A percentile compares a stretch with the other conserved stretches of the same genome.
phyloP scores from a whole-genome alignment of 2,797 vertebrate genomes.

The Enteromius afrohamiltoni region DNA sequence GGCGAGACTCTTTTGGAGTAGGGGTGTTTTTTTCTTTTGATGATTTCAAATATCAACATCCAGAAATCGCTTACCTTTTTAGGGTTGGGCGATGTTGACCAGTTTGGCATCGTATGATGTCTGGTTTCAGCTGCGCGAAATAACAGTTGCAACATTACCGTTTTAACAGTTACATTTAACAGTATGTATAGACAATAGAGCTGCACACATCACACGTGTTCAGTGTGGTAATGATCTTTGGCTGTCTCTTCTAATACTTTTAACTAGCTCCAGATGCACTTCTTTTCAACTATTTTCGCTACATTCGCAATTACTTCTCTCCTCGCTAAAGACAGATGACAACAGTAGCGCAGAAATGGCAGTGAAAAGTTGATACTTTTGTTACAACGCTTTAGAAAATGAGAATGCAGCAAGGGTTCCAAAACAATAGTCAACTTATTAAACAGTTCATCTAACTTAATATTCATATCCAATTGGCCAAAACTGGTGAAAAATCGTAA shows the following conservation, averaged over 20 bases:
- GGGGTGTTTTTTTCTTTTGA: too few relatives aligned
- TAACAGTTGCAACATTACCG: neutral
- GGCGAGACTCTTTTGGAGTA: too few relatives aligned
- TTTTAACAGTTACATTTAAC: neutral
- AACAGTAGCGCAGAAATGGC: neutral
- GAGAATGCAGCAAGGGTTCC: neutral
- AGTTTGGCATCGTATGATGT: too few relatives aligned
- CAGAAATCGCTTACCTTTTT: too few relatives aligned
- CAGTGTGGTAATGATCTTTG: neutral
- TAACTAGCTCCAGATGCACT: neutral
- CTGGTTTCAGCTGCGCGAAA: neutral
- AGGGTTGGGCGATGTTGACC: too few relatives aligned
- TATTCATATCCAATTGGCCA: neutral
- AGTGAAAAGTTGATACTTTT: neutral
- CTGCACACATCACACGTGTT: neutral
- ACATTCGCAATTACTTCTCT: neutral
- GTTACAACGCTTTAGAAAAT: neutral
- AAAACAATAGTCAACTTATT: neutral
- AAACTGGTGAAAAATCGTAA: neutral
- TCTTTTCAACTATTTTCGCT: neutral
- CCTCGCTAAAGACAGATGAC: neutral
- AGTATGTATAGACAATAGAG: neutral
- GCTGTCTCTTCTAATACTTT: neutral
- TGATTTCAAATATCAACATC: too few relatives aligned
- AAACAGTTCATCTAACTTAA: neutral